These are phyloP conservation scores for Hoplostethus atlanticus DNA, from an alignment of 2,797 vertebrate species.

Conservation along the genomic window DNA sequence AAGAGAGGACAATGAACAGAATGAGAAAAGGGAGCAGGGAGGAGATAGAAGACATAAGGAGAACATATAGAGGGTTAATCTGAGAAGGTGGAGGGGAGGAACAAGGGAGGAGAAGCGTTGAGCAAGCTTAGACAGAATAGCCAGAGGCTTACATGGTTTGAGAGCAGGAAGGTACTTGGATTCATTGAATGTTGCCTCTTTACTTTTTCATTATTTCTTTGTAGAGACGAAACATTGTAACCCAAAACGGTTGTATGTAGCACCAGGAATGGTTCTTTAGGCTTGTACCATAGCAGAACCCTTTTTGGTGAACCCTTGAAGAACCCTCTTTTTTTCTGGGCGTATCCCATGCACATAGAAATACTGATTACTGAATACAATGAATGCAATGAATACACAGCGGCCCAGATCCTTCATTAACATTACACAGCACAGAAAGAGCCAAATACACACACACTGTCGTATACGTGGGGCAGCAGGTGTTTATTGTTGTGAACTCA, in stretches of 20 bases:
- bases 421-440: background rate
- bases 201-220: too few relatives aligned
- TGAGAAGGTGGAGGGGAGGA: background rate
- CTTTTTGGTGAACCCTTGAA: too few relatives aligned
- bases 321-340: too few relatives aligned
- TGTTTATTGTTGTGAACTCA: too few relatives aligned
- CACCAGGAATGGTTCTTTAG: too few relatives aligned
- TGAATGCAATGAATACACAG: background rate
- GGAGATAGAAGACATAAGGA: background rate
- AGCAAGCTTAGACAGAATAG: background rate
- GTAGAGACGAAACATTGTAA: too few relatives aligned
- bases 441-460: background rate
- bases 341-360: background rate
- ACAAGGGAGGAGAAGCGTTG: conserved; percentile 12
- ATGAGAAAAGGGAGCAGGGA: background rate
- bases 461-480: background rate
- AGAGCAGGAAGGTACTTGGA: too few relatives aligned
- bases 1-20: background rate
- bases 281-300: too few relatives aligned
- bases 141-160: background rate
- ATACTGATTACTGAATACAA: background rate
- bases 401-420: background rate
- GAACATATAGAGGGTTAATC: background rate
- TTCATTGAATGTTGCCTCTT: too few relatives aligned
- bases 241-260: too few relatives aligned